These are phyloP conservation scores for Synergus japonicus DNA, from an alignment of 2,888 invertebrate species.

Conservation along the genomic window DNA sequence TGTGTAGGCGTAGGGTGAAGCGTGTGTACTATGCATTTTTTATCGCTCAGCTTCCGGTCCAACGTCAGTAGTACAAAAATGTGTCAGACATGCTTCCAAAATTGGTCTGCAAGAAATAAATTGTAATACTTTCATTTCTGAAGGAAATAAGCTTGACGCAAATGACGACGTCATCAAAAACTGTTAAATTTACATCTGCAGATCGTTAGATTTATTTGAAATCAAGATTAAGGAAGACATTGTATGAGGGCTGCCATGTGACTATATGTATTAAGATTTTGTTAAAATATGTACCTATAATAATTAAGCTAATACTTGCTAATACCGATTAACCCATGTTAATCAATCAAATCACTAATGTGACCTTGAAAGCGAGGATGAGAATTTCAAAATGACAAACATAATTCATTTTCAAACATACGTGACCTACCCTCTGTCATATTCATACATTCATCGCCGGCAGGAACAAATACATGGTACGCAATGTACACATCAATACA, in stretches of 20 bases:
- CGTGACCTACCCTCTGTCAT: slow-evolving; percentile 25
- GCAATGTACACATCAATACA: background rate
- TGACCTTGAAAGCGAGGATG: slow-evolving; percentile 9
- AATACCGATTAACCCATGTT: background rate
- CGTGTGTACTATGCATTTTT: slow-evolving; percentile 19
- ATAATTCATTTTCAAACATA: slow-evolving; percentile 17
- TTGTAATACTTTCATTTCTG: slow-evolving; percentile 3
- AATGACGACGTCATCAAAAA: too few relatives aligned
- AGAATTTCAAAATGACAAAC: slow-evolving; percentile 16
- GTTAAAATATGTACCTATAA: too few relatives aligned
- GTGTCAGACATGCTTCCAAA: slow-evolving; percentile 30
- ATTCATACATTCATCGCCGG: slow-evolving; percentile 7
- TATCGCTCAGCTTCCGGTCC: slow-evolving; percentile 27
- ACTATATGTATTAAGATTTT: too few relatives aligned
- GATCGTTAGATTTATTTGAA: too few relatives aligned
- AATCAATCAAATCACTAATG: slow-evolving; percentile 24
- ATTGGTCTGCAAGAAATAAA: background rate
- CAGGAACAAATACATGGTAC: slow-evolving; percentile 8
- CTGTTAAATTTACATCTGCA: too few relatives aligned
- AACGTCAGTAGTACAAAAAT: slow-evolving; percentile 20
- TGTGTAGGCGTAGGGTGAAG: background rate
- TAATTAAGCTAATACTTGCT: too few relatives aligned
- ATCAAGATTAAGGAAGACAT: too few relatives aligned
- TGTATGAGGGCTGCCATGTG: too few relatives aligned
- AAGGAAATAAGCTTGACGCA: background rate